Percentiles rank a stretch among this genome's conserved stretches.
These are phyloP conservation scores for Parasteatoda tepidariorum DNA, from an alignment of 1,140 invertebrate genomes.

Conservation along the genomic window DNA sequence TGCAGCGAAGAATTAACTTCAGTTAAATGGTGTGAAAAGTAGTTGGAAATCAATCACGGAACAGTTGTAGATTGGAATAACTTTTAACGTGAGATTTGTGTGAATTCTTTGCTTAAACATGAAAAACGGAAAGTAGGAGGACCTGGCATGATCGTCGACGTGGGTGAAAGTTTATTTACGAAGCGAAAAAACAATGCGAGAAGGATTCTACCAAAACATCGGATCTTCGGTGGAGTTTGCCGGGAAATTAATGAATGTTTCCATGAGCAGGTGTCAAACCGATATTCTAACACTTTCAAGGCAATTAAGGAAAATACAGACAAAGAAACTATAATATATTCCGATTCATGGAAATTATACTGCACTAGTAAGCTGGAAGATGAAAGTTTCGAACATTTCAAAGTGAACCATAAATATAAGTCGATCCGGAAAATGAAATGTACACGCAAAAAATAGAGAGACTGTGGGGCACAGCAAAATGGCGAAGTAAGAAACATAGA, in stretches of 20 bases:
- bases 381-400: too few relatives aligned
- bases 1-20: constrained; percentile 38
- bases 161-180: constrained; percentile 21
- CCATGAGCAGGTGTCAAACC: neutral
- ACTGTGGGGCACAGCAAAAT: too few relatives aligned
- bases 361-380: too few relatives aligned
- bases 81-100: constrained; percentile 6
- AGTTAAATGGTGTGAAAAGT: constrained; percentile 20
- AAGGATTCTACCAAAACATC: neutral
- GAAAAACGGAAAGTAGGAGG: constrained; percentile 19
- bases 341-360: too few relatives aligned
- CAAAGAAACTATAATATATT: neutral
- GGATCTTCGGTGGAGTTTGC: constrained; percentile 11
- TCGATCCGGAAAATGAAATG: too few relatives aligned
- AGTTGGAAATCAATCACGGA: constrained; percentile 8
- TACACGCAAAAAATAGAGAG: too few relatives aligned
- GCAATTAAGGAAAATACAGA: neutral
- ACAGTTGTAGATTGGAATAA: constrained; percentile 34
- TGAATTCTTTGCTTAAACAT: neutral
- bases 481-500: too few relatives aligned
- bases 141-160: constrained; percentile 3
- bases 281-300: neutral
- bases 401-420: too few relatives aligned
- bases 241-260: constrained; percentile 21
- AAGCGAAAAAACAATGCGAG: constrained; percentile 24